Percentiles rank a stretch among this genome's conserved stretches.
Evolutionary conservation across 2,113 vertebrate genomes (phyloP).

Genomic region (Proterorhinus semilunaris): DNA sequence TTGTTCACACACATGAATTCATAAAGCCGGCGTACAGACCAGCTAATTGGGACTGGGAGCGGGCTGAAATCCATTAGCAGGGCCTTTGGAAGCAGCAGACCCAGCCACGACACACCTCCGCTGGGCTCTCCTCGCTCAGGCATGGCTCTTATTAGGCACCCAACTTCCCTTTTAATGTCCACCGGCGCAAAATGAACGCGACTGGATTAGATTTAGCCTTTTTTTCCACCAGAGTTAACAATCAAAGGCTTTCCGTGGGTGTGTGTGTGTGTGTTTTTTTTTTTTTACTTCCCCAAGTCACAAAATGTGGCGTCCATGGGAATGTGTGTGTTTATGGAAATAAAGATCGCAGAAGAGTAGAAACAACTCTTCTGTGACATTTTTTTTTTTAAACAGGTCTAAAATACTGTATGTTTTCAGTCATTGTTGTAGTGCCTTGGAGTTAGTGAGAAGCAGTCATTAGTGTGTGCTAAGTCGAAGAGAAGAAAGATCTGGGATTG

Average conservation of each 20-base stretch:
- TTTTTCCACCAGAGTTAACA: conserved; percentile 66
- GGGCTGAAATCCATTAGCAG: conserved; percentile 79
- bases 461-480: no score
- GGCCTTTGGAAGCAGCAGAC: conserved; percentile 60
- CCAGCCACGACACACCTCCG: conserved; percentile 68
- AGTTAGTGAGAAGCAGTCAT: no score
- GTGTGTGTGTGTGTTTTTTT: conserved; percentile 7
- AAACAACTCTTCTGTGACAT: not conserved
- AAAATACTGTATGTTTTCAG: not conserved
- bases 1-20: conserved; percentile 46
- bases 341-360: conserved; percentile 21
- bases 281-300: conserved; percentile 21
- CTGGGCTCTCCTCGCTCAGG: conserved; percentile 55
- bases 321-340: conserved; percentile 62
- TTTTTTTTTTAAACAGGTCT: not conserved
- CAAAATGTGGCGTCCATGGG: conserved; percentile 54
- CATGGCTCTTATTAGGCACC: conserved; percentile 78
- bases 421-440: not conserved
- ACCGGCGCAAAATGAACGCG: conserved; percentile 73
- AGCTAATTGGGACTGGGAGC: conserved; percentile 74
- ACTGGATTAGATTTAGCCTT: conserved; percentile 73
- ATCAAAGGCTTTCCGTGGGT: conserved; percentile 68
- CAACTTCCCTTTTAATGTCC: conserved; percentile 79
- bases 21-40: conserved; percentile 51
- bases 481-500: no score